Conservation (phyloP, 2,797 vertebrate genomes). For the Meda fulgida region DNA sequence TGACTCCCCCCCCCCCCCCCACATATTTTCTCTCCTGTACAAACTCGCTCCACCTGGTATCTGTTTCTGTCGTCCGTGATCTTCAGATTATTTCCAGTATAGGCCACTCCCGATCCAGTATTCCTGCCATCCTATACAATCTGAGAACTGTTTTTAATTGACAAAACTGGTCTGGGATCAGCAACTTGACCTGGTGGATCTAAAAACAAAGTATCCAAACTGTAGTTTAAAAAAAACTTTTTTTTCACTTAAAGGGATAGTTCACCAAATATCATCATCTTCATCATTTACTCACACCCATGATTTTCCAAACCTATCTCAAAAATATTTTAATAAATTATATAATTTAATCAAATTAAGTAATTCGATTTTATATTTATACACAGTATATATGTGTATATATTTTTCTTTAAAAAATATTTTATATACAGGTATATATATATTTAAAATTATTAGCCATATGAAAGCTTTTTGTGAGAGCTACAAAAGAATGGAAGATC, state of each 20-base stretch:
- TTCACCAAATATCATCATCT: not conserved
- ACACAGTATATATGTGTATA: not conserved
- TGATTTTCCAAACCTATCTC: not conserved
- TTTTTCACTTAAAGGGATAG: not conserved
- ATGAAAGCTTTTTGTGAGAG: not conserved
- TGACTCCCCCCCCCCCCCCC: no score
- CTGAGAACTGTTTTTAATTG: slow-evolving; percentile 3
- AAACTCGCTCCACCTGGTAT: slow-evolving; percentile 54
- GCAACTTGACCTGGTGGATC: not conserved
- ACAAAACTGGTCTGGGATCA: slow-evolving; percentile 10
- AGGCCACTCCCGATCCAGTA: not conserved
- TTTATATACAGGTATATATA: no score
- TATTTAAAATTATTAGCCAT: not conserved
- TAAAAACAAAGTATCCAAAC: not conserved
- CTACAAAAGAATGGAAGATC: not conserved
- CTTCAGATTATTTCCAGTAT: slow-evolving; percentile 46
- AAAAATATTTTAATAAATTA: no score
- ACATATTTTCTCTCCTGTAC: slow-evolving; percentile 39
- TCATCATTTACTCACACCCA: not conserved
- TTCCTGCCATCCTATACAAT: not conserved
- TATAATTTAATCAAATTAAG: no score
- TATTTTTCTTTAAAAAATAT: not conserved
- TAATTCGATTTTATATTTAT: not conserved
- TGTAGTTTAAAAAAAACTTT: not conserved
- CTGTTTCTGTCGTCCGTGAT: slow-evolving; percentile 41